Conservation (phyloP, 1,140 invertebrate species). For the Drosophila virilis region DNA sequence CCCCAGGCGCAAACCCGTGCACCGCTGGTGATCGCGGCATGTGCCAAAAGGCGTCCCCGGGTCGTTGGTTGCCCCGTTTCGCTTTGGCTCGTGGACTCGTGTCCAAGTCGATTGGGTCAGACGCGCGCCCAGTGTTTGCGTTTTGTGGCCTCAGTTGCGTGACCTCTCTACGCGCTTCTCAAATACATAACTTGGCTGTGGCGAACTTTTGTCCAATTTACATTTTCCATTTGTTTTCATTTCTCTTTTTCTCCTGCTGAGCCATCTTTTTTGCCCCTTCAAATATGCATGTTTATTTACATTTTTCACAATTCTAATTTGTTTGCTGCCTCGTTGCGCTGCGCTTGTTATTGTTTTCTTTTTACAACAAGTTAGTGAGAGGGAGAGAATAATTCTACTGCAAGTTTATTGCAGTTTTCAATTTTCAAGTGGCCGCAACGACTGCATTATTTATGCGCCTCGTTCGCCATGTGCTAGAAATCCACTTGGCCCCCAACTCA, state of each 20-base stretch:
- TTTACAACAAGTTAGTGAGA: background rate
- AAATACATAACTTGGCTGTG: background rate
- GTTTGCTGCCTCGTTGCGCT: slow-evolving; percentile 22
- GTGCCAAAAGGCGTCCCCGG: slow-evolving; percentile 68
- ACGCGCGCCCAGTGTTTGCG: slow-evolving; percentile 24
- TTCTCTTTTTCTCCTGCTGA: slow-evolving; percentile 33
- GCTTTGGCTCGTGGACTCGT: slow-evolving; percentile 27
- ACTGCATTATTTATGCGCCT: slow-evolving; percentile 75
- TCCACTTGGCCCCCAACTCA: slow-evolving; percentile 60
- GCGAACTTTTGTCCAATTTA: slow-evolving; percentile 7
- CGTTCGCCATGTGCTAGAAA: slow-evolving; percentile 72
- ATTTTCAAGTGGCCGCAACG: slow-evolving; percentile 66
- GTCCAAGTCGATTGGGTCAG: slow-evolving; percentile 5
- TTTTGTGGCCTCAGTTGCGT: slow-evolving; percentile 24
- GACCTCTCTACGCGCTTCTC: slow-evolving; percentile 40
- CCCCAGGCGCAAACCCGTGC: slow-evolving; percentile 69
- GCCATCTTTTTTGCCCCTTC: slow-evolving; percentile 29
- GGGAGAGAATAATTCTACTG: background rate
- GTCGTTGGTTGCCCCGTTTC: slow-evolving; percentile 21
- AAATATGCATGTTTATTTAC: slow-evolving; percentile 34
- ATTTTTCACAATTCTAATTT: slow-evolving; percentile 45
- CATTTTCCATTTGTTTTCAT: slow-evolving; percentile 24
- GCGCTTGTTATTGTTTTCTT: slow-evolving; percentile 13
- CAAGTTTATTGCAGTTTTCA: slow-evolving; percentile 70
- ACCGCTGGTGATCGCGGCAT: slow-evolving; percentile 78